Evolutionary conservation across 2,113 vertebrate genomes (phyloP).

Genomic region (Dasyprocta punctata): DNA sequence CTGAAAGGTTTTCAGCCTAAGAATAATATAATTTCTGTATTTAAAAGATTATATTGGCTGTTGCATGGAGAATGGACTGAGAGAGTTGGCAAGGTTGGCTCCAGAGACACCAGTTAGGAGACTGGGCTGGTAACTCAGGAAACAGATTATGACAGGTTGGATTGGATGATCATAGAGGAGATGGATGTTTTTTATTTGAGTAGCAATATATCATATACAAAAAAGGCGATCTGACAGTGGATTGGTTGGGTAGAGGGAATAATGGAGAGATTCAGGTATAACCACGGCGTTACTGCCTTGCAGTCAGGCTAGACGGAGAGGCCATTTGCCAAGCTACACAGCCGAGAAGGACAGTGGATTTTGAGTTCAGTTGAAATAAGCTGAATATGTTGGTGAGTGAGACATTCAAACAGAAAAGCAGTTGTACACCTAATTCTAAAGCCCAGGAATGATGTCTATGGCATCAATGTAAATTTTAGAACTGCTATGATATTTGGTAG

Average conservation of each 20-base stretch:
- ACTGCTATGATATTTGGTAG: background rate
- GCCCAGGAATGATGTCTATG: background rate
- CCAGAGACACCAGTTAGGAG: background rate
- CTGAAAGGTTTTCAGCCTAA: background rate
- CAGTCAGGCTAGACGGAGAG: background rate
- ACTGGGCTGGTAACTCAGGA: background rate
- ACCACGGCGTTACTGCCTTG: background rate
- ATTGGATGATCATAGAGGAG: background rate
- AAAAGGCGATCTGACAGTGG: background rate
- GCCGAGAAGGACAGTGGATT: background rate
- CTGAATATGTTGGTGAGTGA: background rate
- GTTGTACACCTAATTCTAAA: background rate
- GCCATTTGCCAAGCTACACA: background rate
- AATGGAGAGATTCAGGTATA: background rate
- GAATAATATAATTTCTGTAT: background rate
- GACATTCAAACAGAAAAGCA: background rate
- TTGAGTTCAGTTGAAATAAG: background rate
- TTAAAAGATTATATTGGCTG: background rate
- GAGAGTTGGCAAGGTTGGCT: background rate
- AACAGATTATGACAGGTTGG: background rate
- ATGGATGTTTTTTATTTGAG: background rate
- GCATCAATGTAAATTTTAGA: background rate
- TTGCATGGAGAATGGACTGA: background rate
- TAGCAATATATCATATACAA: background rate
- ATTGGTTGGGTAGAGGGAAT: background rate